These are phyloP conservation scores for Xestia c-nigrum DNA, from an alignment of 2,888 invertebrate species.

Conservation along the genomic window DNA sequence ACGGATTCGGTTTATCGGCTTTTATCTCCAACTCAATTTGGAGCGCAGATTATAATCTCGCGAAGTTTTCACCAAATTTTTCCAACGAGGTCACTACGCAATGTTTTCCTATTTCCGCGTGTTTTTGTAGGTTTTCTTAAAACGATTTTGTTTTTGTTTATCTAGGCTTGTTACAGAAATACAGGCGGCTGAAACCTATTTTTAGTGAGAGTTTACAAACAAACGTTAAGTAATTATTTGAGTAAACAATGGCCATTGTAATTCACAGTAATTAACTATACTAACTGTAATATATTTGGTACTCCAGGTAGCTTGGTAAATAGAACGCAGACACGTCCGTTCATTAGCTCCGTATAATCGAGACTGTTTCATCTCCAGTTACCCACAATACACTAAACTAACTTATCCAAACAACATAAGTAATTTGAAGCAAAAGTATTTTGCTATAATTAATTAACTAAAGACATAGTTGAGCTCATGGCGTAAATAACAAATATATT, in stretches of 20 bases:
- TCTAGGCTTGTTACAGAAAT: background rate
- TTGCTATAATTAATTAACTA: background rate
- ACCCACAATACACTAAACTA: no score
- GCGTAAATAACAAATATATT: background rate
- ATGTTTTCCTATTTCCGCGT: slow-evolving; percentile 17
- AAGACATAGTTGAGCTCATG: background rate
- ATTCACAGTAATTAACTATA: background rate
- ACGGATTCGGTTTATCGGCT: slow-evolving; percentile 44
- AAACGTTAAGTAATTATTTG: background rate
- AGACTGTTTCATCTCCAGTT: no score
- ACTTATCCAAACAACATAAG: background rate
- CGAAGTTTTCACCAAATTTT: slow-evolving; percentile 44
- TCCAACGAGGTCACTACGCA: slow-evolving; percentile 1
- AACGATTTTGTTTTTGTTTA: slow-evolving; percentile 9
- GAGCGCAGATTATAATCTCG: slow-evolving; percentile 62
- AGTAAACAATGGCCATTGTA: background rate
- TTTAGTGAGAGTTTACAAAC: slow-evolving; percentile 3
- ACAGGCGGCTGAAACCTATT: background rate
- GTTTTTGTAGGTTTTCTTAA: slow-evolving; percentile 19
- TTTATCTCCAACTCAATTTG: slow-evolving; percentile 58
- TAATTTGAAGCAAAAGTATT: background rate
- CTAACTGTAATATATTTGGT: no score
- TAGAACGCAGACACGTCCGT: no score
- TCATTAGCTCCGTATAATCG: no score
- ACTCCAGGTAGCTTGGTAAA: no score